These are phyloP conservation scores for Meda fulgida DNA, from an alignment of 2,797 vertebrate species.

Conservation along the genomic window DNA sequence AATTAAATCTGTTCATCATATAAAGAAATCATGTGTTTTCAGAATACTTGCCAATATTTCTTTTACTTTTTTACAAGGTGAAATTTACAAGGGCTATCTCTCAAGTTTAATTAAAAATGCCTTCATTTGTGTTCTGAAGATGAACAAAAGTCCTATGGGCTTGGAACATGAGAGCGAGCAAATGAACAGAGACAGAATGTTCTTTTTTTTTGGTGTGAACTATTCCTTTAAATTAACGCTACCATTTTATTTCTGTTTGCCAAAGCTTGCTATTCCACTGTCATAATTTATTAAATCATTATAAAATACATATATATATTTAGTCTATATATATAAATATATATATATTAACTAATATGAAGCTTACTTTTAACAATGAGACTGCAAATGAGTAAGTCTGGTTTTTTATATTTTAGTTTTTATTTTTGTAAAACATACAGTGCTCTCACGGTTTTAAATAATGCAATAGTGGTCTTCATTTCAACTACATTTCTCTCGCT, in stretches of 20 bases:
- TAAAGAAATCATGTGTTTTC: background rate
- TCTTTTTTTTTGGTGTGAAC: background rate
- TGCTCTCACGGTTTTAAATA: constrained; percentile 49
- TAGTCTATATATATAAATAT: constrained; percentile 49
- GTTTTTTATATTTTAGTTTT: constrained; percentile 64
- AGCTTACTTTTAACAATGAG: constrained; percentile 68
- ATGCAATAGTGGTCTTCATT: constrained; percentile 56
- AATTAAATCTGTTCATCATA: background rate
- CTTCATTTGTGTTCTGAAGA: background rate
- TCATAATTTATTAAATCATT: constrained; percentile 57
- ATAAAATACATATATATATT: constrained; percentile 46
- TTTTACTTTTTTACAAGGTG: background rate
- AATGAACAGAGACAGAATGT: background rate
- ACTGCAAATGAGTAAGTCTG: constrained; percentile 60
- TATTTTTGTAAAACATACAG: constrained; percentile 69
- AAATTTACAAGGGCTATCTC: background rate
- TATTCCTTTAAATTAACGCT: constrained; percentile 6
- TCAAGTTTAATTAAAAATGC: background rate
- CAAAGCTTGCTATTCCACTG: constrained; percentile 70
- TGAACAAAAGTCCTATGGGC: background rate
- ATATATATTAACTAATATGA: constrained; percentile 75
- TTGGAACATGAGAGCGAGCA: background rate
- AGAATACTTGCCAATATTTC: background rate
- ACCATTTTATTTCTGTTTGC: constrained; percentile 64
- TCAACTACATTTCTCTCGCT: constrained; percentile 49